These are phyloP conservation scores for Temnothorax rugatulus DNA, from an alignment of 2,888 invertebrate genomes.

Conservation along the genomic window DNA sequence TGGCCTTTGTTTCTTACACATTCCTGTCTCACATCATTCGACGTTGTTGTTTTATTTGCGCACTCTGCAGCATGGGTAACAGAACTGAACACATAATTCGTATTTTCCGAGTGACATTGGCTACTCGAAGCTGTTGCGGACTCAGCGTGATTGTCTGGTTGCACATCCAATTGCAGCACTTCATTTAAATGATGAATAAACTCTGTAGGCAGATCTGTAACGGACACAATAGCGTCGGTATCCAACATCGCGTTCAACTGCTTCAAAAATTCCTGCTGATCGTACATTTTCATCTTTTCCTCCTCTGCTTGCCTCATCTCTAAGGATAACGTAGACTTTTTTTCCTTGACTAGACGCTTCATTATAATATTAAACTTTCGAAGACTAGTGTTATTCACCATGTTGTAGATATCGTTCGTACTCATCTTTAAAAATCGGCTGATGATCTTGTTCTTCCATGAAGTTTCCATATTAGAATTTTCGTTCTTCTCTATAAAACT, in stretches of 20 bases:
- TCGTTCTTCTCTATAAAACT: constrained; percentile 45
- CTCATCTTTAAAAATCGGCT: constrained; percentile 84
- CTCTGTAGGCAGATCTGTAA: constrained; percentile 88
- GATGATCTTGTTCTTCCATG: constrained; percentile 83
- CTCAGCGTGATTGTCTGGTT: not conserved
- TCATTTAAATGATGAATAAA: constrained; percentile 89
- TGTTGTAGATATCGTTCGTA: constrained; percentile 84
- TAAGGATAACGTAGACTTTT: constrained; percentile 78
- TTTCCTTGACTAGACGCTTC: constrained; percentile 83
- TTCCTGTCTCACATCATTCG: constrained; percentile 3
- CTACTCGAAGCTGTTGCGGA: constrained; percentile 6
- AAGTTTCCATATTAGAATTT: constrained; percentile 68
- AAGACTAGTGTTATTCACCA: constrained; percentile 84
- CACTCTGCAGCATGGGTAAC: not conserved
- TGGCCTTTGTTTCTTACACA: not conserved
- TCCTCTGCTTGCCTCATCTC: constrained; percentile 82
- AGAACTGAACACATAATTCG: not conserved
- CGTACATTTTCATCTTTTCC: constrained; percentile 81
- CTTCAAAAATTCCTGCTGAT: constrained; percentile 83
- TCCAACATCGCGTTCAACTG: constrained; percentile 87
- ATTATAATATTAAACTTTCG: constrained; percentile 84
- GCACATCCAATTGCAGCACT: constrained; percentile 86
- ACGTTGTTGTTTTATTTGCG: not conserved
- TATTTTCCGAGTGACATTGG: constrained; percentile 11
- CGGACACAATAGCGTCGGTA: constrained; percentile 88